A percentile compares a stretch with the other conserved stretches of the same genome.
These are phyloP conservation scores for Crotalus tigris DNA, from an alignment of 2,113 vertebrate genomes.

Conservation along the genomic window DNA sequence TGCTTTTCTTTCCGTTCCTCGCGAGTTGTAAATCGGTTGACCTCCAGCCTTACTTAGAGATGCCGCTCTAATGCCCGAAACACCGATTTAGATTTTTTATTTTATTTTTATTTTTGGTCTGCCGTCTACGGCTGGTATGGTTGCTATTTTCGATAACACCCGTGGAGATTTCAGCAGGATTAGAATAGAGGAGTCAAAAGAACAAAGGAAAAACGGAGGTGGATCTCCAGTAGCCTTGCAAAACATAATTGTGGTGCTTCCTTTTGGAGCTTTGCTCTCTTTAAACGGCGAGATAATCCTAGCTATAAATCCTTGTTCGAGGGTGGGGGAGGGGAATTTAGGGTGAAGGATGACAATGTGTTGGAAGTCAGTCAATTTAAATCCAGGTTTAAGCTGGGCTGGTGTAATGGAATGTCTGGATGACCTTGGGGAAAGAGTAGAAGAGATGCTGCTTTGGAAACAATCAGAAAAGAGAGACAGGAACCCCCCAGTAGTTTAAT, in stretches of 20 bases:
- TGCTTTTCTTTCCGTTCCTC: no score
- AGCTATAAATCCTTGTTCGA: background rate
- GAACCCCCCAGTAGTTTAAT: background rate
- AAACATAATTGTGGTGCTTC: background rate
- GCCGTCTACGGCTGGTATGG: background rate
- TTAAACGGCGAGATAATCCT: background rate
- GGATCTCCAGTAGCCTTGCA: background rate
- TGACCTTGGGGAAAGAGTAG: background rate
- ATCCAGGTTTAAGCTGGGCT: background rate
- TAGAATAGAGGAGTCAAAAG: background rate
- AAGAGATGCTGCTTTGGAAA: background rate
- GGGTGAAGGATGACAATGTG: background rate
- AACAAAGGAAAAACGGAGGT: background rate
- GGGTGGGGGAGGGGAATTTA: background rate
- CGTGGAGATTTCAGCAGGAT: background rate
- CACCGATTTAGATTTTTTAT: background rate
- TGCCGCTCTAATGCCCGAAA: background rate
- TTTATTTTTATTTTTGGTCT: background rate
- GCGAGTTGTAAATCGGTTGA: no score
- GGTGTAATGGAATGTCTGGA: background rate
- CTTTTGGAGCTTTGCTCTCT: background rate
- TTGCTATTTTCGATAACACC: background rate
- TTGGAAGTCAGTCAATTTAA: background rate
- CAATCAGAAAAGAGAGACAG: background rate
- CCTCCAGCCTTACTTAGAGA: background rate